Conservation (phyloP, 1,140 invertebrate species). For the Temnothorax nylanderi region DNA sequence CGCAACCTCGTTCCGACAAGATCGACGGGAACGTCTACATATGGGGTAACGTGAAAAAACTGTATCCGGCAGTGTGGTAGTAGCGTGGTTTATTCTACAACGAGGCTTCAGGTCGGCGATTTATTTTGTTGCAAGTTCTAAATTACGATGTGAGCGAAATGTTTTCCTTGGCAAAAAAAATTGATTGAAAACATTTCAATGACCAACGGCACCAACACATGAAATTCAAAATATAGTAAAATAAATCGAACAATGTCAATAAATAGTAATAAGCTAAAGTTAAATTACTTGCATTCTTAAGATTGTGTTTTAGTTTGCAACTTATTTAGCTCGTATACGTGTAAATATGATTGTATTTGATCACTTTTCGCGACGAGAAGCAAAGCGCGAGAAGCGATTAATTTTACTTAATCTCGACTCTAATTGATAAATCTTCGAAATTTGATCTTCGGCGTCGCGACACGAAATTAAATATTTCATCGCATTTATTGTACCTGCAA, state of each 20-base stretch:
- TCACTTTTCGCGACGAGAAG: neutral
- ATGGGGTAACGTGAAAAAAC: slow-evolving; percentile 11
- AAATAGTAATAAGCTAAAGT: neutral
- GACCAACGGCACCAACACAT: neutral
- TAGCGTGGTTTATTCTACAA: neutral
- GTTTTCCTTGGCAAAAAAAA: neutral
- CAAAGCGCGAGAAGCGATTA: neutral
- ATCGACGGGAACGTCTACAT: slow-evolving; percentile 41
- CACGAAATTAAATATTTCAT: slow-evolving; percentile 53
- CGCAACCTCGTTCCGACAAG: slow-evolving; percentile 48
- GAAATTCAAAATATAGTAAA: neutral
- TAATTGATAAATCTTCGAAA: slow-evolving; percentile 35
- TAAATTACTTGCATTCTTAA: neutral
- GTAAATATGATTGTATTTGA: neutral
- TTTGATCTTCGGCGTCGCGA: slow-evolving; percentile 4
- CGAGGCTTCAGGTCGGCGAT: neutral
- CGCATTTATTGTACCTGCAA: slow-evolving; percentile 37
- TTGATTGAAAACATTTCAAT: neutral
- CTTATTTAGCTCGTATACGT: neutral
- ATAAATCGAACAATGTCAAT: neutral
- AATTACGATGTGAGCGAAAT: neutral
- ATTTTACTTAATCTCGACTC: slow-evolving; percentile 27
- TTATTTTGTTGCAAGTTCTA: neutral
- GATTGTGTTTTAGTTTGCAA: neutral
- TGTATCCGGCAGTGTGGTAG: neutral